A percentile compares a stretch with the other conserved stretches of the same genome.
phyloP scores from a whole-genome alignment of 2,113 vertebrate genomes.

The Nannobrachium achirus region DNA sequence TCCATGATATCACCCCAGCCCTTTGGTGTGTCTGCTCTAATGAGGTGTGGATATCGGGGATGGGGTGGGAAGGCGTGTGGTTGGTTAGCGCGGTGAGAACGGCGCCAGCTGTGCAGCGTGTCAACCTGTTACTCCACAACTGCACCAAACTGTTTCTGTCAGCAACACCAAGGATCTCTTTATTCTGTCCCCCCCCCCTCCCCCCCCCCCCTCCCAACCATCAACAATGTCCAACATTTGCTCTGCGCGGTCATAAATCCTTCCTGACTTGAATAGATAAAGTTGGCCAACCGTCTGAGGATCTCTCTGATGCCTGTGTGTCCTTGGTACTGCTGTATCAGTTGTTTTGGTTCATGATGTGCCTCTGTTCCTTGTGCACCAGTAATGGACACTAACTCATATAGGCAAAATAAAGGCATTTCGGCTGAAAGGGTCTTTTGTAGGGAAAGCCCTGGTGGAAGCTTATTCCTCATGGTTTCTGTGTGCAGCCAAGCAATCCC shows the following conservation, averaged over 20 bases:
- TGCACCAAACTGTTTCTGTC: conserved; percentile 49
- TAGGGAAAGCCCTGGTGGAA: conserved; percentile 69
- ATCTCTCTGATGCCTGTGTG: conserved; percentile 28
- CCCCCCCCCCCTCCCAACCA: too few species aligned
- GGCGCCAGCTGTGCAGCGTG: conserved; percentile 72
- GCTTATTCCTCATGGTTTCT: conserved; percentile 71
- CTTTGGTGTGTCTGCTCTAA: conserved; percentile 67
- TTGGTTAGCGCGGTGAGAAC: conserved; percentile 68
- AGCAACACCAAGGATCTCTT: conserved; percentile 65
- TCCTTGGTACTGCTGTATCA: conserved; percentile 48
- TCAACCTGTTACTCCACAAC: conserved; percentile 69
- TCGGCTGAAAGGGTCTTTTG: conserved; percentile 65
- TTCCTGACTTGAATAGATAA: conserved; percentile 54
- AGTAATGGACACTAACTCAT: conserved; percentile 63
- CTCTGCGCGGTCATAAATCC: conserved; percentile 54
- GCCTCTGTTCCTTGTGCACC: conserved; percentile 51
- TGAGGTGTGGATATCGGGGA: conserved; percentile 54
- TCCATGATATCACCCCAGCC: conserved; percentile 48
- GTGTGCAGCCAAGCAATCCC: conserved; percentile 73
- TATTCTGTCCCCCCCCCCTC: conserved; percentile 49
- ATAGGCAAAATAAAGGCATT: conserved; percentile 65
- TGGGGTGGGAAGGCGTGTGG: conserved; percentile 9
- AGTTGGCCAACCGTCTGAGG: conserved; percentile 40
- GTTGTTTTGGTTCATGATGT: conserved; percentile 52
- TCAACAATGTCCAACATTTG: conserved; percentile 66